phyloP scores from a whole-genome alignment of 1,140 invertebrate species.

The Solen grandis region DNA sequence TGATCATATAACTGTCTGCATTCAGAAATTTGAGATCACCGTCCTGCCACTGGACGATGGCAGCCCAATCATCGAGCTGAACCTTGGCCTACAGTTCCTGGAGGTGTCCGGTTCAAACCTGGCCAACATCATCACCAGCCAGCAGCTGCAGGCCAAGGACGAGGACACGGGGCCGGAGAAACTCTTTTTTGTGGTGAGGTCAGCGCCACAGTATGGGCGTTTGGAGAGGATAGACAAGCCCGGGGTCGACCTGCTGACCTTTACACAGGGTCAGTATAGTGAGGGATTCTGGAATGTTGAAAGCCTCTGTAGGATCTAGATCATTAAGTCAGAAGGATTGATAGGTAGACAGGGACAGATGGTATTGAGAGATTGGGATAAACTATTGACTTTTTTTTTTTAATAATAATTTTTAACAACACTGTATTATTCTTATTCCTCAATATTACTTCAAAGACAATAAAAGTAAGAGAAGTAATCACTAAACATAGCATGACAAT shows the following conservation, averaged over 20 bases:
- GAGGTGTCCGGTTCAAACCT: constrained; percentile 61
- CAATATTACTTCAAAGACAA: too few relatives aligned
- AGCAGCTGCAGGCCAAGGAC: constrained; percentile 71
- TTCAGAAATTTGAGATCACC: constrained; percentile 74
- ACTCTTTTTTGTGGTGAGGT: constrained; percentile 70
- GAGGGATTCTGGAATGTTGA: background rate
- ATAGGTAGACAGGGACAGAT: background rate
- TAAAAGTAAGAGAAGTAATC: too few relatives aligned
- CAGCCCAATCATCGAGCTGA: constrained; percentile 71
- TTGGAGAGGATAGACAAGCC: constrained; percentile 70
- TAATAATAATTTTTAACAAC: too few relatives aligned
- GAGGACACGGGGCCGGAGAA: constrained; percentile 68
- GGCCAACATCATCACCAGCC: constrained; percentile 71
- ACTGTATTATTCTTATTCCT: too few relatives aligned
- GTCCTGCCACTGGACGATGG: constrained; percentile 76
- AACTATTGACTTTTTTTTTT: background rate
- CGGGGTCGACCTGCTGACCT: constrained; percentile 65
- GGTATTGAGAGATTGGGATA: background rate
- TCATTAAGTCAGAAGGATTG: too few relatives aligned
- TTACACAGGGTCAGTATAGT: constrained; percentile 74
- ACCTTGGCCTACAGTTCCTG: constrained; percentile 76
- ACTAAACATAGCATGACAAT: too few relatives aligned
- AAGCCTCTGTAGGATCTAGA: background rate
- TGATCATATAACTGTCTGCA: too few relatives aligned
- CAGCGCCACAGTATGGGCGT: constrained; percentile 68